Conservation (phyloP, 2,888 invertebrate genomes). For the Tiphia femorata region DNA sequence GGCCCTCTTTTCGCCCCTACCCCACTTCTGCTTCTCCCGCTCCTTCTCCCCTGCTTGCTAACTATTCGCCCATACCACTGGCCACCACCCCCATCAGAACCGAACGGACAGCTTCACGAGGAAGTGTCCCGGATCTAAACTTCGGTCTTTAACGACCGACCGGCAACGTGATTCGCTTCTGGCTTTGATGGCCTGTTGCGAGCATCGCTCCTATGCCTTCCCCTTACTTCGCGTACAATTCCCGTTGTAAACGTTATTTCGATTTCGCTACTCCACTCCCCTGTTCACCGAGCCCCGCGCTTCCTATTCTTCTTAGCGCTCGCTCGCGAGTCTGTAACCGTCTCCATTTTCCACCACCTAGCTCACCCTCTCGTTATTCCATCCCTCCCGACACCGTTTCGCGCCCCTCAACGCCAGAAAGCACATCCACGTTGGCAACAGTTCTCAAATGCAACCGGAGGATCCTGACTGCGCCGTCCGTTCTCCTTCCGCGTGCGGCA, state of each 20-base stretch:
- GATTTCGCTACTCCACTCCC: neutral
- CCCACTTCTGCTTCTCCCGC: too few species aligned
- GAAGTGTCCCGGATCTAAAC: slow-evolving; percentile 34
- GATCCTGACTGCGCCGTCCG: slow-evolving; percentile 15
- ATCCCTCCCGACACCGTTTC: neutral
- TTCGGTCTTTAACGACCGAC: slow-evolving; percentile 48
- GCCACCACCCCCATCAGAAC: too few species aligned
- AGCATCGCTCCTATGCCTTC: slow-evolving; percentile 23
- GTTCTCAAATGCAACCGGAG: slow-evolving; percentile 25
- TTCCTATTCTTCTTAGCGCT: too few species aligned
- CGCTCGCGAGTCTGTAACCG: too few species aligned
- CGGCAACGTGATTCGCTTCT: slow-evolving; percentile 42
- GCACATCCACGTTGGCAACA: slow-evolving; percentile 31
- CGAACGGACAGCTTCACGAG: slow-evolving; percentile 16
- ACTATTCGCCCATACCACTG: too few species aligned
- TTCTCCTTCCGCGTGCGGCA: neutral
- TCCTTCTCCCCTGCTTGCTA: too few species aligned
- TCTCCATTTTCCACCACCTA: neutral
- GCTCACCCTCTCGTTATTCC: neutral
- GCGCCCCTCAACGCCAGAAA: slow-evolving; percentile 15
- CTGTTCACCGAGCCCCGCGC: too few species aligned
- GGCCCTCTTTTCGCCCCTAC: too few species aligned
- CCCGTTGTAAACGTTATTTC: slow-evolving; percentile 22
- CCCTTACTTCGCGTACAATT: slow-evolving; percentile 30
- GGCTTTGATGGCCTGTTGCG: slow-evolving; percentile 47